Base-by-base conservation (phyloP, 2,113 vertebrate genomes). In the Phalacrocorax aristotelis region DNA sequence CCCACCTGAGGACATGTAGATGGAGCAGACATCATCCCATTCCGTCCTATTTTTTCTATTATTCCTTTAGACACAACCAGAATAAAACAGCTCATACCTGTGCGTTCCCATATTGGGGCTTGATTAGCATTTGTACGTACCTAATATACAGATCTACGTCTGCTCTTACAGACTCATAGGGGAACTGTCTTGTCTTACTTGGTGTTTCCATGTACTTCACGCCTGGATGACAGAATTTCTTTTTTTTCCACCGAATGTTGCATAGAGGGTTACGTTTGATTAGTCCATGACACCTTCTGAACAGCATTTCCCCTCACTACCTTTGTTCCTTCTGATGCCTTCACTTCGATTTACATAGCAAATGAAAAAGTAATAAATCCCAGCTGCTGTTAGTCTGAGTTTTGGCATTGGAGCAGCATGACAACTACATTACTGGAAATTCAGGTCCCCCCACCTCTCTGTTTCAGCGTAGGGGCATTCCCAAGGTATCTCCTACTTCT, bases 211-310 rank as follows among this genome's bases (percentile, higher is more conserved):
- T 58, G 91, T 80, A 71, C 20, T 42, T 87, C 80, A 83, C 30
- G 34, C 38, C 27, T 2, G 15, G 42, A 38, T 87, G 71, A 89
- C 54, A 78, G 62, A 83, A 86, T 32, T 42, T 55, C 16, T 34
- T 51, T 48, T 79, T 69, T 60, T 49, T 10, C 77, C 51, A 1
- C 52, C 30, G 65, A 36, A 10, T 15, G 40, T 76, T 93, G 79
- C 93, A 85, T 91, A 91, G 96, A 94, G 78, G 55, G 94, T 95
- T 92, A 20, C 17, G 1, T 93, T 54, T 88, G 78, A 93, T n/a
- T 77, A 83, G 75, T 38, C 89, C 85, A n/a, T 11, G 75, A 58
- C 62, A 77, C 61, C 58, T 89, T 48, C 13, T 18, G 81, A 82
- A 48, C 62, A 54, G 49, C 40, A 23, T 92, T 88, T 92, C 58